Evolutionary conservation across 1,140 invertebrate species (phyloP).

Genomic region (Drosophila pseudoobscura): DNA sequence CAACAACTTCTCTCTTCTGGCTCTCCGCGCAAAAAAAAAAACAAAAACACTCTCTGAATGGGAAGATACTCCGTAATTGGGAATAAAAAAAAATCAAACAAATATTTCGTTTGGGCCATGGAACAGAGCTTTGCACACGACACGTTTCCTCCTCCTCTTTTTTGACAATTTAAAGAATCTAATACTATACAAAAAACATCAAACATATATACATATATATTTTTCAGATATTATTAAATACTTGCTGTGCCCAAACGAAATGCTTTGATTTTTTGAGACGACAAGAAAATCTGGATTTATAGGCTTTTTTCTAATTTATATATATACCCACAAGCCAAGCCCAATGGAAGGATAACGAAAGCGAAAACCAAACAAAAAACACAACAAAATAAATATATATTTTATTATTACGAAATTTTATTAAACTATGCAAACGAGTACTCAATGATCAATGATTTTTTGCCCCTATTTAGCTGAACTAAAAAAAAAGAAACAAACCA

Average conservation of each 20-base stretch:
- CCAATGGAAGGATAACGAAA: conserved; percentile 6
- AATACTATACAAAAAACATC: conserved; percentile 25
- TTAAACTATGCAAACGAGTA: conserved; percentile 78
- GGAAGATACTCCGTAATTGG: conserved; percentile 1
- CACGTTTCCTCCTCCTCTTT: conserved; percentile 30
- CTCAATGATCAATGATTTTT: conserved; percentile 60
- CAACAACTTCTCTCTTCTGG: conserved; percentile 62
- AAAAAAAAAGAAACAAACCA: conserved; percentile 36
- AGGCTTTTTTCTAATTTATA: conserved; percentile 81
- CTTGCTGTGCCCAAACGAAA: conserved; percentile 49
- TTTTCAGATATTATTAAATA: conserved; percentile 30
- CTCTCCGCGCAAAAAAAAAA: conserved; percentile 41
- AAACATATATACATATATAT: conserved; percentile 27
- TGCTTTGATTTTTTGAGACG: conserved; percentile 64
- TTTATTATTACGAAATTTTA: conserved; percentile 78
- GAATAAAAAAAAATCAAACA: conserved; percentile 8
- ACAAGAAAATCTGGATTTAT: conserved; percentile 61
- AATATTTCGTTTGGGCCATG: conserved; percentile 55
- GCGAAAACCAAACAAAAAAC: conserved; percentile 25
- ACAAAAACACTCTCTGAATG: background rate
- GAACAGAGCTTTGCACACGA: conserved; percentile 48
- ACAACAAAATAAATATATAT: conserved; percentile 58
- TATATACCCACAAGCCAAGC: conserved; percentile 36
- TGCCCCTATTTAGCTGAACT: conserved; percentile 77
- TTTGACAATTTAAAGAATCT: conserved; percentile 9